Evolutionary conservation across 2,888 invertebrate genomes (phyloP), one percentile per base, ranked within the genome.

Genomic region (Crocallis elinguaria): DNA sequence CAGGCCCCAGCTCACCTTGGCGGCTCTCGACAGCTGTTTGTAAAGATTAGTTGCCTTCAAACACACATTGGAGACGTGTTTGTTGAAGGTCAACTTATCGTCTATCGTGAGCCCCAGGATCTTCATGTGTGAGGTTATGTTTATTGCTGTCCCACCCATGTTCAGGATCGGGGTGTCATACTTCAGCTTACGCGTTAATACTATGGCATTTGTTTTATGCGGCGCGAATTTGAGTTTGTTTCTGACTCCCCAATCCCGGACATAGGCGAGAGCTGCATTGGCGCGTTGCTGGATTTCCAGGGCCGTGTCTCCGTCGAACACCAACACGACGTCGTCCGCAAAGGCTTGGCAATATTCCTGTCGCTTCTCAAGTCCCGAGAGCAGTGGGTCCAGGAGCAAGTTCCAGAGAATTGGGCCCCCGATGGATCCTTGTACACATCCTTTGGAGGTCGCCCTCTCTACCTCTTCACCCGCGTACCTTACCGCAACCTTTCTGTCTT

Each of bases 361-460:
- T 3, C 8, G 3, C 6, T 12, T 9, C 1, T 8, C 32, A 5
- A 32, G 32, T 5, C 14, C 32, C 1, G 6, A 7, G 13, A 32
- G 12, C 1, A 32, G 32, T 1, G 32, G 32, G 7, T 32, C 32
- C 5, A 32, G 32, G 1, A 32, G 32, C 13, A 32, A 9, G 3
- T 32, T 32, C 32, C 32, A 32, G 13, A 32, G 13, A 1, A 13
- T 32, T 14, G 32, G 32, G 6, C 32, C 14, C 1, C 13, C 32
- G 6, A 14, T 32, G 1, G 14, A 32, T 1, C 32, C 32, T 14
- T 32, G 32, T 7, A 19, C 19, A 6, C 60, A 60, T 0, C 59
- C 62, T 14, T 60, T 62, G 3, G 5, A 21, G 23, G 57, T 57
- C 1, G 2, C 1, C 2, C 8, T 25, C 2, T 9, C 8, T 4